These are phyloP conservation scores for Stegodyphus mimosarum DNA, from an alignment of 1,140 invertebrate genomes.

Conservation along the genomic window DNA sequence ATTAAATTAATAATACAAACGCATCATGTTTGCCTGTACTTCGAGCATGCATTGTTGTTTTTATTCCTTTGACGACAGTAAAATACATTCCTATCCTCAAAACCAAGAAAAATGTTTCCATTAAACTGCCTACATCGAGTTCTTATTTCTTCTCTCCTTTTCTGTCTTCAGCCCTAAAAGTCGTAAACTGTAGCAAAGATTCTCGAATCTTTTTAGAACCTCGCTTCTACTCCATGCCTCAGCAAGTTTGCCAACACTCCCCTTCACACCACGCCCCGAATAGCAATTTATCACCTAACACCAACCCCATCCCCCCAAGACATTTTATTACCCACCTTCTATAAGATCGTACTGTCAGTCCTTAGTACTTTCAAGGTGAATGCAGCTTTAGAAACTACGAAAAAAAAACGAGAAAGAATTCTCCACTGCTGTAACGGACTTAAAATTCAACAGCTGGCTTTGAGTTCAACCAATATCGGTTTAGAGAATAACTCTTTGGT, in stretches of 20 bases:
- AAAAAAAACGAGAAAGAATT: not conserved
- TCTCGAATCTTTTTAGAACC: not conserved
- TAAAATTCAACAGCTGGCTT: slow-evolving; percentile 1
- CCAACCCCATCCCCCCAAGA: not conserved
- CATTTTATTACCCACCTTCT: not conserved
- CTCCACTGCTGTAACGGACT: not conserved
- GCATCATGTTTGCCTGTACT: too few species aligned
- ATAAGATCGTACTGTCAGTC: not conserved
- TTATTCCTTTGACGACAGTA: too few species aligned
- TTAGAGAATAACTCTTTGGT: not conserved
- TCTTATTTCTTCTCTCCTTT: not conserved
- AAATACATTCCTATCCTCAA: not conserved
- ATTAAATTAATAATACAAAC: too few species aligned
- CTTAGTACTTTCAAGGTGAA: not conserved
- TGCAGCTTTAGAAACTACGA: not conserved
- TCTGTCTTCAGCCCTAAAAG: not conserved
- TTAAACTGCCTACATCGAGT: not conserved
- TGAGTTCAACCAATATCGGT: not conserved
- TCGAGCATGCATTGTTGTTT: too few species aligned
- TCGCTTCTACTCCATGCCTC: not conserved
- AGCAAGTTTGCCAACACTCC: not conserved
- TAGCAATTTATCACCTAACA: not conserved
- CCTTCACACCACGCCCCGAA: not conserved
- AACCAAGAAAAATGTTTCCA: not conserved
- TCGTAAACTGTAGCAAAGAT: not conserved